These are phyloP conservation scores for Trialeurodes vaporariorum DNA, from an alignment of 1,140 invertebrate genomes.

Conservation along the genomic window DNA sequence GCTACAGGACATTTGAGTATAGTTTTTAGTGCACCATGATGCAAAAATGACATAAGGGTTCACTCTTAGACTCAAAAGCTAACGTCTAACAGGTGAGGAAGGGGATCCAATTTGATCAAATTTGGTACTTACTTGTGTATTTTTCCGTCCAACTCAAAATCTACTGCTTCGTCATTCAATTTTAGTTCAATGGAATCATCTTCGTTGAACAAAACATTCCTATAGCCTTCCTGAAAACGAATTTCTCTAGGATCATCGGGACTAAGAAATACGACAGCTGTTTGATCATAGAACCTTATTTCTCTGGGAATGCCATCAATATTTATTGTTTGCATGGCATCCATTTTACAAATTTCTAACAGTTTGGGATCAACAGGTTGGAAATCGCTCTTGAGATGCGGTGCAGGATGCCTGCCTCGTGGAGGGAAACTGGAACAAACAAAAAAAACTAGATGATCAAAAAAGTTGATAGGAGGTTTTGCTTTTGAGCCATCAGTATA, in stretches of 20 bases:
- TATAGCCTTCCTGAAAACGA: conserved; percentile 59
- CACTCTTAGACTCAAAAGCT: conserved; percentile 3
- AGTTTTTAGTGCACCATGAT: too few species aligned
- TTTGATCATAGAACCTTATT: conserved; percentile 73
- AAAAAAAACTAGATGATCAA: not conserved
- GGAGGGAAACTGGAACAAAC: not conserved
- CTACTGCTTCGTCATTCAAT: conserved; percentile 46
- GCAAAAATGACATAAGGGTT: too few species aligned
- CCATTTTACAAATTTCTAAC: conserved; percentile 47
- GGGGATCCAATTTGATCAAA: not conserved
- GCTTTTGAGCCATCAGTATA: too few species aligned
- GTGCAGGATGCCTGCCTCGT: conserved; percentile 8
- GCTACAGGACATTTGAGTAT: too few species aligned
- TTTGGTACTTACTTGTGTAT: conserved; percentile 40
- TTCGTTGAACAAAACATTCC: conserved; percentile 52
- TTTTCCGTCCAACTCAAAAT: conserved; percentile 55
- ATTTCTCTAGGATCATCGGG: conserved; percentile 77
- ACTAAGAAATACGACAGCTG: conserved; percentile 69
- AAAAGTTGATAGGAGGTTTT: too few species aligned
- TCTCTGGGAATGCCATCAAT: conserved; percentile 72
- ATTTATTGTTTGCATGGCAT: conserved; percentile 62
- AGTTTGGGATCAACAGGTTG: conserved; percentile 44
- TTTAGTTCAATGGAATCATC: conserved; percentile 49
- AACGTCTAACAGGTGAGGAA: not conserved
- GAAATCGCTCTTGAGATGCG: too few species aligned